These are phyloP conservation scores for Monopterus albus DNA, from an alignment of 2,113 vertebrate species.

Conservation along the genomic window DNA sequence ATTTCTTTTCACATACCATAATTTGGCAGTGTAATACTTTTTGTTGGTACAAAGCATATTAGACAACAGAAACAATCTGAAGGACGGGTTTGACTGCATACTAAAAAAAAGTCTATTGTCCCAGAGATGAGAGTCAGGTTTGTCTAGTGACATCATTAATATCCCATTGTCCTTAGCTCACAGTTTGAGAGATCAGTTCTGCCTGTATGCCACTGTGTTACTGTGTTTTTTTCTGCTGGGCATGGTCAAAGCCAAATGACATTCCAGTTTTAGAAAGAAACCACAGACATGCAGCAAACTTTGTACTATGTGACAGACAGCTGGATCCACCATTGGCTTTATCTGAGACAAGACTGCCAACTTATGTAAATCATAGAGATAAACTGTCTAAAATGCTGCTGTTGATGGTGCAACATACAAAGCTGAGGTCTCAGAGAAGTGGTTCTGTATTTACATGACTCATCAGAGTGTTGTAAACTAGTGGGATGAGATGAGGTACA, in stretches of 20 bases:
- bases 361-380: background rate
- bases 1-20: slow-evolving; percentile 14
- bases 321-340: slow-evolving; percentile 1
- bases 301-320: slow-evolving; percentile 28
- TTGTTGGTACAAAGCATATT: no score
- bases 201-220: background rate
- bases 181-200: slow-evolving; percentile 25
- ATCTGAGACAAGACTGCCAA: background rate
- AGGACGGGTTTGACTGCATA: no score
- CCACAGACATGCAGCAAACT: slow-evolving; percentile 70
- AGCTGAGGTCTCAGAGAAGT: no score
- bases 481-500: slow-evolving; percentile 5
- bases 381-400: background rate
- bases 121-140: no score
- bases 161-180: background rate
- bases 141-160: no score
- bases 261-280: slow-evolving; percentile 55
- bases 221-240: slow-evolving; percentile 37
- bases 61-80: no score
- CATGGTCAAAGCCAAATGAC: slow-evolving; percentile 53
- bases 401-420: background rate
- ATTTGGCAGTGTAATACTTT: no score
- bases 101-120: no score
- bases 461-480: slow-evolving; percentile 5
- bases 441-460: background rate